These are phyloP conservation scores for Campoplex capitator DNA, from an alignment of 2,888 invertebrate species.

Conservation along the genomic window DNA sequence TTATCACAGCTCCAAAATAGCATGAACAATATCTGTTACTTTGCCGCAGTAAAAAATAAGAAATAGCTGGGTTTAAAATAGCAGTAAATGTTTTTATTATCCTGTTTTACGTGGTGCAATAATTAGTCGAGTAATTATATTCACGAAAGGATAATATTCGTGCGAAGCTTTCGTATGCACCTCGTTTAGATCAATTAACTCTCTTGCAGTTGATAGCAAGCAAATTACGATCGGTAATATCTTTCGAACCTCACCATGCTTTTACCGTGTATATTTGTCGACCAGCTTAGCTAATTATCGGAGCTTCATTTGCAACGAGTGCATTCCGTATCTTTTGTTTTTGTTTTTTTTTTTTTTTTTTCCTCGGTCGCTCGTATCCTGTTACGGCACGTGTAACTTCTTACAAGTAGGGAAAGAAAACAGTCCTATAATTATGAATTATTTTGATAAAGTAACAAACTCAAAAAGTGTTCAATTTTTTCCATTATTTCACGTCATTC, in stretches of 20 bases:
- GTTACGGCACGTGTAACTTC: not conserved
- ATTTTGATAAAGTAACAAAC: not conserved
- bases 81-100: not conserved
- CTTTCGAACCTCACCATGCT: constrained; percentile 14
- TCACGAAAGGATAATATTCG: constrained; percentile 40
- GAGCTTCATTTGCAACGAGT: constrained; percentile 1
- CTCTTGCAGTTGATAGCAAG: constrained; percentile 36
- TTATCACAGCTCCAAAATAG: not conserved
- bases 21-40: not conserved
- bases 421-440: not conserved
- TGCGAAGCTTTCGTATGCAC: constrained; percentile 38
- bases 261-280: constrained; percentile 4
- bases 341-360: constrained; percentile 1
- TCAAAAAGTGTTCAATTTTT: not conserved
- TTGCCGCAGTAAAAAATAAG: not conserved
- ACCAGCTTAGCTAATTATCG: constrained; percentile 3
- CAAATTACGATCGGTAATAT: constrained; percentile 23
- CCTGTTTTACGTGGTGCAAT: constrained; percentile 15
- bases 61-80: not conserved
- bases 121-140: constrained; percentile 30
- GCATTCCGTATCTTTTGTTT: not conserved
- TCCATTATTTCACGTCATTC: not conserved
- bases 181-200: constrained; percentile 45
- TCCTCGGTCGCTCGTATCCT: not conserved
- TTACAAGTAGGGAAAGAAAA: not conserved